Evolutionary conservation across 35 echinoderm and acorn worm genomes (phyloP), one percentile per base, ranked within the genome.

Genomic region (Ophiothrix spiculata): DNA sequence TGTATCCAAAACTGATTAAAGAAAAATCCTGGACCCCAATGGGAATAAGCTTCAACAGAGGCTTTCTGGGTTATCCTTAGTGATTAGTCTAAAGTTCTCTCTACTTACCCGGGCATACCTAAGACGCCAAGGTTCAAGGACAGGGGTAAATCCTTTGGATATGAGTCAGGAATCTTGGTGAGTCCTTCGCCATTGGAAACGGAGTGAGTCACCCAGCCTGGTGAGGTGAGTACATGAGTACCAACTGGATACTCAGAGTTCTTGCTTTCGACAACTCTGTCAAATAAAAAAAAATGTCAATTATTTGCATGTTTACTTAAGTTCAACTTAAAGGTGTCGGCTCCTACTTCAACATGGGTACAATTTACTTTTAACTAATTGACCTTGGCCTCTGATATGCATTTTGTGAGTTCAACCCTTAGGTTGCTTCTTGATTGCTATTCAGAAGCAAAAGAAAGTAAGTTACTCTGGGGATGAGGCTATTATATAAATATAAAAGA

Each of bases 51-150:
- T n/a, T n/a, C n/a, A n/a, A n/a, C n/a, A n/a, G n/a, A n/a, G n/a
- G n/a, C n/a, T n/a, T n/a, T n/a, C n/a, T n/a, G n/a, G n/a, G n/a
- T n/a, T n/a, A n/a, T n/a, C n/a, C n/a, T n/a, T n/a, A n/a, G n/a
- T n/a, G n/a, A n/a, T n/a, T n/a, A n/a, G n/a, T n/a, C n/a, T n/a
- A n/a, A n/a, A n/a, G n/a, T n/a, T n/a, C n/a, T n/a, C n/a, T n/a
- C n/a, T n/a, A 77, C 91, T 94, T 77, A 94, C 92, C 92, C 92
- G 19, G 92, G 82, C 87, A 90, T 94, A 60, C 92, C 92, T 16
- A 94, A 42, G 1, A 73, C 73, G 13, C 92, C 92, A 21, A 94
- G 77, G 4, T 83, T 60, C 6, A 94, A 84, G 33, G 92, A 94
- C 31, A 86, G 79, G 36, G 92, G 92, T 28, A 90, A 84, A 37